Base-by-base conservation (phyloP, 2,113 vertebrate genomes). In the Etia nguti region DNA sequence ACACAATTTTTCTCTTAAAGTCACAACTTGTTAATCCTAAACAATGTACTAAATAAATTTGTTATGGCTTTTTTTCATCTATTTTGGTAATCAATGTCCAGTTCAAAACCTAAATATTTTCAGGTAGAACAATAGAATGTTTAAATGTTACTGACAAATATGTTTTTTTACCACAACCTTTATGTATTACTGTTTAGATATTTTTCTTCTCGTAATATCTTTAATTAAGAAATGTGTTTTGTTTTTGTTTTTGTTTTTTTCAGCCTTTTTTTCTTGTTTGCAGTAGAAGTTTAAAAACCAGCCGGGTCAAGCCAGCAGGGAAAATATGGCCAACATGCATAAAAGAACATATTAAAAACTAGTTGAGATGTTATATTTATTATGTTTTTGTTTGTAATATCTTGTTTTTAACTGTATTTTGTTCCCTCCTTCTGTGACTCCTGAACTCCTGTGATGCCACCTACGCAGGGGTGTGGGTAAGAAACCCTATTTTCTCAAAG, bases 381-480 rank as follows among this genome's bases (percentile, higher is more conserved):
- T 48, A 48, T 80, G 46, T 48, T 82, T 48, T 34, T 79, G 11
- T 82, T 88, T 26, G 16, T 29, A 77, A 50, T n/a, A 26, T 79
- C 36, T 22, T 75, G 59, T 75, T 50, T 90, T 55, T 95, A 97
- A 95, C 90, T 97, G 86, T 96, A 88, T 93, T 92, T 89, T 90
- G 86, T 93, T 94, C 91, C 65, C 92, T 96, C 94, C 93, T 80
- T 85, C 60, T 89, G 43, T 88, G 89, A 89, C 90, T 90, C 96
- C 93, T 94, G 85, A 83, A 86, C 83, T 80, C 31, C 8, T 48
- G 13, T 87, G 87, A 57, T 86, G 31, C 60, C 38, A 34, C 46
- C 50, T 95, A 95, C 90, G 57, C 94, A 99, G 99, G 99, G 99
- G 89, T 99, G 98, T 96, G 98, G 99, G 99, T 99, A 97, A 98